phyloP scores from a whole-genome alignment of 1,140 invertebrate genomes.

The Cydia fagiglandana region DNA sequence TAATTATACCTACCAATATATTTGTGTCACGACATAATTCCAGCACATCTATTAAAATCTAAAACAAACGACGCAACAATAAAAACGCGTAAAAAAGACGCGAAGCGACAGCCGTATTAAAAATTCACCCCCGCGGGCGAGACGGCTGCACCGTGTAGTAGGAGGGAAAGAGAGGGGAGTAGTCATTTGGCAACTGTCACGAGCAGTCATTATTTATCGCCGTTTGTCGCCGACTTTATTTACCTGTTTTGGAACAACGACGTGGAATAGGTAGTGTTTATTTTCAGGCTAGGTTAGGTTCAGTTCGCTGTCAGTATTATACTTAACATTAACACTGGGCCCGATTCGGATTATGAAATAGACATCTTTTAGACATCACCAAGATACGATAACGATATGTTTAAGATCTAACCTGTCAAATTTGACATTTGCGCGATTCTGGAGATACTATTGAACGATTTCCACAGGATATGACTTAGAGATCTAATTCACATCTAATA shows the following conservation, averaged over 20 bases:
- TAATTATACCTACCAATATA: too few species aligned
- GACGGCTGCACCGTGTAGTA: constrained; percentile 28
- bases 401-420: too few species aligned
- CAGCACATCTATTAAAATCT: constrained; percentile 2
- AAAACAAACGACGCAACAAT: constrained; percentile 5
- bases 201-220: constrained; percentile 60
- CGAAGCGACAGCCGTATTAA: constrained; percentile 34
- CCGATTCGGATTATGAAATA: too few species aligned
- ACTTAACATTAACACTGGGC: background rate
- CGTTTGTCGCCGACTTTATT: constrained; percentile 42
- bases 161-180: constrained; percentile 39
- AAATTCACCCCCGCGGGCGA: constrained; percentile 38
- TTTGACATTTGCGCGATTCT: too few species aligned
- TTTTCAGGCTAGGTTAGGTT: constrained; percentile 27
- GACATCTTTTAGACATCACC: too few species aligned
- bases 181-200: constrained; percentile 64
- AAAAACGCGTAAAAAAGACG: constrained; percentile 33
- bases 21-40: background rate
- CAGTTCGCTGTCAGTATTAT: background rate
- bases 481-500: too few species aligned
- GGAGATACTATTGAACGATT: too few species aligned
- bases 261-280: constrained; percentile 27
- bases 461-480: too few species aligned
- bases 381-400: too few species aligned
- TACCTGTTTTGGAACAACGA: constrained; percentile 31